phyloP scores from a whole-genome alignment of 1,140 invertebrate genomes.

The Caenorhabditis latens region DNA sequence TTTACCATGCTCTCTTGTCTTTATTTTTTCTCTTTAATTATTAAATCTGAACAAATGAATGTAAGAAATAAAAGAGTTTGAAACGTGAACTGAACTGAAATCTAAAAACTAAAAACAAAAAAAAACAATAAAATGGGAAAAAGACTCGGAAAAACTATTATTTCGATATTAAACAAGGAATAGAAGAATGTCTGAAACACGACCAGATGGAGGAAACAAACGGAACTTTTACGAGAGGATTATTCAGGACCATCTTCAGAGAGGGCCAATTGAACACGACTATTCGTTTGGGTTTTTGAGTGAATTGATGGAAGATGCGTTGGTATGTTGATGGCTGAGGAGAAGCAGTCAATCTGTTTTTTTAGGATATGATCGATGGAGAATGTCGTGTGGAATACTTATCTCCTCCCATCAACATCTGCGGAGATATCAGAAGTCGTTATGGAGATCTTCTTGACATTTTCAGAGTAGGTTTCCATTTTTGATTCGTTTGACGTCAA shows the following conservation, averaged over 20 bases:
- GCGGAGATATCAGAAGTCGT: slow-evolving; percentile 46
- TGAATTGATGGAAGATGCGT: slow-evolving; percentile 28
- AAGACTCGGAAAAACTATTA: background rate
- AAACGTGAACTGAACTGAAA: background rate
- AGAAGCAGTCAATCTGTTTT: background rate
- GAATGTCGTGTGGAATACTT: background rate
- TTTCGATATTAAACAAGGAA: background rate
- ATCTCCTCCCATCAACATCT: slow-evolving; percentile 1
- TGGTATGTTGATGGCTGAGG: background rate
- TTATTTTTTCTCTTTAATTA: background rate
- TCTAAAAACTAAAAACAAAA: background rate
- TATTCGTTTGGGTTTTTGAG: slow-evolving; percentile 35
- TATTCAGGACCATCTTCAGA: slow-evolving; percentile 16
- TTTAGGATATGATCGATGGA: background rate
- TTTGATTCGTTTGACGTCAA: no score
- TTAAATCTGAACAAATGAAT: background rate
- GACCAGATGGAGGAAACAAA: background rate
- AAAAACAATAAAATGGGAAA: background rate
- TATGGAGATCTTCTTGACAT: slow-evolving; percentile 30
- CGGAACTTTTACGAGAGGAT: slow-evolving; percentile 36
- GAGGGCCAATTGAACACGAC: slow-evolving; percentile 19
- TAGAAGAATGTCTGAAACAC: background rate
- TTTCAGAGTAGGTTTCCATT: slow-evolving; percentile 6
- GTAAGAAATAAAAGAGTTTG: slow-evolving; percentile 32
- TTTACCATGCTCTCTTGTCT: background rate